Conservation (phyloP, 2,888 invertebrate genomes). For the Plebejus melissa region DNA sequence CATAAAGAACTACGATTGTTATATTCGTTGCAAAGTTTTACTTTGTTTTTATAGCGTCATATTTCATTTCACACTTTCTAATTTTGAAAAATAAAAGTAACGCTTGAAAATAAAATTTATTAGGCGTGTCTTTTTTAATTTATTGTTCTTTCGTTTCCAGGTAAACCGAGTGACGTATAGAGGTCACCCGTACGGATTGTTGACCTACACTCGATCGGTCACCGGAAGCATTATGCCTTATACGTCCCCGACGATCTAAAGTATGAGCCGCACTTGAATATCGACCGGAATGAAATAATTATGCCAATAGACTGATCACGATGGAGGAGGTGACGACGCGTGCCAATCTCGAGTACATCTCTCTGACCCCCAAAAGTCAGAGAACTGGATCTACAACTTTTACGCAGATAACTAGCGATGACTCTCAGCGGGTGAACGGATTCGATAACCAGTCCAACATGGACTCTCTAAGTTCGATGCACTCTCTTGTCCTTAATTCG, state of each 20-base stretch:
- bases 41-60: slow-evolving; percentile 9
- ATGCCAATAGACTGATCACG: slow-evolving; percentile 61
- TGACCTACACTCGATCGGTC: slow-evolving; percentile 64
- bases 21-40: neutral
- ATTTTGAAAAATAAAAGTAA: neutral
- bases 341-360: slow-evolving; percentile 69
- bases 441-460: slow-evolving; percentile 55
- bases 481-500: slow-evolving; percentile 78
- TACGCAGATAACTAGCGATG: slow-evolving; percentile 67
- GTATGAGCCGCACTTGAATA: slow-evolving; percentile 63
- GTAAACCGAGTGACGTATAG: slow-evolving; percentile 54
- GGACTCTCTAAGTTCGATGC: slow-evolving; percentile 74
- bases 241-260: slow-evolving; percentile 63
- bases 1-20: neutral
- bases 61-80: slow-evolving; percentile 9
- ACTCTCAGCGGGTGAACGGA: slow-evolving; percentile 54
- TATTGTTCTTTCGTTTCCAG: slow-evolving; percentile 61
- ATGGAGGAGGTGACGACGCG: slow-evolving; percentile 77
- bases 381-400: slow-evolving; percentile 64
- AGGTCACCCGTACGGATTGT: slow-evolving; percentile 54
- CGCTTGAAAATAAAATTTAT: slow-evolving; percentile 10
- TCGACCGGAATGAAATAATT: slow-evolving; percentile 65
- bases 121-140: slow-evolving; percentile 5
- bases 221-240: slow-evolving; percentile 77
- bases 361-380: slow-evolving; percentile 78